Conservation (phyloP, 2,113 vertebrate genomes). For the Lasiurus cinereus region DNA sequence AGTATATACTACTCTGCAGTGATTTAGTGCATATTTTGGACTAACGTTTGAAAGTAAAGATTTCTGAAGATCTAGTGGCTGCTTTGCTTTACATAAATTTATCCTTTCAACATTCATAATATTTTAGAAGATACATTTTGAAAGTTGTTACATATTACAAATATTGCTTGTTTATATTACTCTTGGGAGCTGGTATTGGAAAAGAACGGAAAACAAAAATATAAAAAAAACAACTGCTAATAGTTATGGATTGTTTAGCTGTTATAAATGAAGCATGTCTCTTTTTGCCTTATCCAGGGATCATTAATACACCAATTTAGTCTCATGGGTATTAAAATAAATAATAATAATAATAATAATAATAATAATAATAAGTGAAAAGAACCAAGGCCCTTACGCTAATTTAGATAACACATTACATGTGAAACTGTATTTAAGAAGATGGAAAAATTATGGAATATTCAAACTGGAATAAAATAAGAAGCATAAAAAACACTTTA, state of each 20-base stretch:
- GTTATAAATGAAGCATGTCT: background rate
- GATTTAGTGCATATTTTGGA: constrained; percentile 11
- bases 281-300: background rate
- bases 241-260: background rate
- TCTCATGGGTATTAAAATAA: background rate
- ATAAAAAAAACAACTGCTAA: background rate
- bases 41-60: background rate
- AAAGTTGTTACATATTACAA: background rate
- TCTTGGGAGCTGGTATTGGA: background rate
- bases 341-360: background rate
- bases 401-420: no score
- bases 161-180: background rate
- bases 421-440: no score
- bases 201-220: background rate
- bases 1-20: background rate
- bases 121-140: background rate
- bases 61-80: background rate
- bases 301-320: background rate
- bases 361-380: no score
- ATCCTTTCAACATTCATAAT: background rate
- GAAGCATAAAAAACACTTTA: background rate
- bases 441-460: no score
- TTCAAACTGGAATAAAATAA: no score
- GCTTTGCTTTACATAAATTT: background rate
- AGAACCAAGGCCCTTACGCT: no score